Percentiles rank a stretch among this genome's conserved stretches.
Evolutionary conservation across 35 echinoderm and acorn worm genomes (phyloP).

Genomic region (Lytechinus pictus): DNA sequence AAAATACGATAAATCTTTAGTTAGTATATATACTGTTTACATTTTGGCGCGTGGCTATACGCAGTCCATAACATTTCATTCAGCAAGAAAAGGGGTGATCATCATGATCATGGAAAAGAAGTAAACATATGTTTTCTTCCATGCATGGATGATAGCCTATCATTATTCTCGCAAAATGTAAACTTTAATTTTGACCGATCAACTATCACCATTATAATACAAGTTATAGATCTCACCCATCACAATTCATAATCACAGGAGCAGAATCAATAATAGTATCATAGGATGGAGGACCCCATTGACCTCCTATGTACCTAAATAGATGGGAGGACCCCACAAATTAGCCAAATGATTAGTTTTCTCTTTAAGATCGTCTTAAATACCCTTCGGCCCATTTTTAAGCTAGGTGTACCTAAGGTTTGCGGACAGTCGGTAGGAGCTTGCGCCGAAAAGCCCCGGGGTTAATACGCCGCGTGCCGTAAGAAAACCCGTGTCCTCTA

Average conservation of each 20-base stretch:
- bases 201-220: neutral
- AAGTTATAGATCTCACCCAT: neutral
- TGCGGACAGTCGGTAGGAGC: neutral
- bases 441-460: neutral
- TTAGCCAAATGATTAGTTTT: neutral
- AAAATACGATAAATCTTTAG: neutral
- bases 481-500: constrained; percentile 52
- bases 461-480: constrained; percentile 31
- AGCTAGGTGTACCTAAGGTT: neutral
- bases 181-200: neutral
- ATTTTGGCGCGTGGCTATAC: neutral
- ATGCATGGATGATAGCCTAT: no score
- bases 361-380: neutral
- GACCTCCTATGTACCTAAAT: neutral
- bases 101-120: neutral
- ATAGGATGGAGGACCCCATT: neutral
- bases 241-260: neutral
- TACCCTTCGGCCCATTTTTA: constrained; percentile 17
- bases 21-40: neutral
- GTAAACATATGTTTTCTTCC: neutral
- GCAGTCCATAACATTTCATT: neutral
- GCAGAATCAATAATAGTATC: neutral
- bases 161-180: neutral
- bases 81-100: neutral
- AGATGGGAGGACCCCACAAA: neutral